A percentile compares a stretch with the other conserved stretches of the same genome.
Conservation (phyloP, 2,797 vertebrate genomes). For the Anas acuta region DNA sequence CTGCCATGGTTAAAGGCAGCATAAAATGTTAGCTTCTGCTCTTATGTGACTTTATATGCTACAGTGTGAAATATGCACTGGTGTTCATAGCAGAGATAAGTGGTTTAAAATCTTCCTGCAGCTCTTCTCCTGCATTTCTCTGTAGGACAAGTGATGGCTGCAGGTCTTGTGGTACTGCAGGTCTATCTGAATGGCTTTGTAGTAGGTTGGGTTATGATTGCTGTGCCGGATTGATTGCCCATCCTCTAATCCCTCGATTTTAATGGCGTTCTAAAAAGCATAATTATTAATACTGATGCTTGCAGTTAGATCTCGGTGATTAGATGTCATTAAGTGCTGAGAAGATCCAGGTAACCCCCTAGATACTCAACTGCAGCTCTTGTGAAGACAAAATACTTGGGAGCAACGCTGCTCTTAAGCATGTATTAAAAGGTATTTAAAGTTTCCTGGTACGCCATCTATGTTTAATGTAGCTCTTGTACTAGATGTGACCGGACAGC, state of each 20-base stretch:
- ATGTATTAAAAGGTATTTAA: background rate
- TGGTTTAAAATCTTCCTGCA: background rate
- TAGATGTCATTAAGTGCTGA: background rate
- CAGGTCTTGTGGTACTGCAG: background rate
- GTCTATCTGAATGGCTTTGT: background rate
- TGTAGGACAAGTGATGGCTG: background rate
- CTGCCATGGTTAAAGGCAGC: accelerated
- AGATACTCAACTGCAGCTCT: background rate
- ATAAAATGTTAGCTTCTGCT: background rate
- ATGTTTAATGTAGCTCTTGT: background rate
- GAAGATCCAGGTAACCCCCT: background rate
- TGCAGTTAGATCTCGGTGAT: background rate
- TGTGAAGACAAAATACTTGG: background rate
- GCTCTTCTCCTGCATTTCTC: background rate
- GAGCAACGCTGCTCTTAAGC: background rate
- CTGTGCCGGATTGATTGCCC: background rate
- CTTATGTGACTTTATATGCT: background rate
- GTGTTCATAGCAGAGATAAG: background rate
- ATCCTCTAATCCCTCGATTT: background rate
- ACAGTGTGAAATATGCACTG: background rate
- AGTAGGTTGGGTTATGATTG: background rate
- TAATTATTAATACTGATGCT: background rate
- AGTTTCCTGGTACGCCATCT: background rate
- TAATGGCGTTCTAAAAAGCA: background rate
- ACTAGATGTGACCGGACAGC: background rate